Conservation (phyloP, 2,888 invertebrate genomes). For the Unio pictorum region DNA sequence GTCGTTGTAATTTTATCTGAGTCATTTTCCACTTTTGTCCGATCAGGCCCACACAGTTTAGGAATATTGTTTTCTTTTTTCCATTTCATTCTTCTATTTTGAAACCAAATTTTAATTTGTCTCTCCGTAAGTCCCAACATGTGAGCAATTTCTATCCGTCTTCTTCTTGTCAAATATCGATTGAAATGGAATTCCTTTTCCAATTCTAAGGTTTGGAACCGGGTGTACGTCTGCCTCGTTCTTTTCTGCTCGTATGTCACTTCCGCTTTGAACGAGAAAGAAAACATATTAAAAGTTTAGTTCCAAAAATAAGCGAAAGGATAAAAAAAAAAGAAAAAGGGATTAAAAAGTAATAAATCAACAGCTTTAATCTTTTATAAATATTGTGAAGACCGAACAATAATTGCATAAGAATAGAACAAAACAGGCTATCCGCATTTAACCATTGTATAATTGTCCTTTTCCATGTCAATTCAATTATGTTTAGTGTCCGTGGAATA, state of each 20-base stretch:
- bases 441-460: too few relatives aligned
- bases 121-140: constrained; percentile 96
- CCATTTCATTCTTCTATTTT: constrained; percentile 97
- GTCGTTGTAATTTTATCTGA: constrained; percentile 29
- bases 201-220: constrained; percentile 97
- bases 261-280: constrained; percentile 41
- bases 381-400: too few relatives aligned
- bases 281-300: not conserved
- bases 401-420: too few relatives aligned
- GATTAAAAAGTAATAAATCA: too few relatives aligned
- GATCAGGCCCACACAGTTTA: constrained; percentile 61
- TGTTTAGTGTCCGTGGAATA: too few relatives aligned
- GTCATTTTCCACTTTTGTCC: constrained; percentile 48
- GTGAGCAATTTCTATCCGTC: constrained; percentile 98
- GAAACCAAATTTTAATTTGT: constrained; percentile 83
- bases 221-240: constrained; percentile 96
- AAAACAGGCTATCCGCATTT: too few relatives aligned
- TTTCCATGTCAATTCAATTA: too few relatives aligned
- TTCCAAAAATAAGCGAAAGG: not conserved
- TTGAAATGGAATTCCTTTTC: constrained; percentile 99
- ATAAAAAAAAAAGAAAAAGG: not conserved
- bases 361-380: too few relatives aligned
- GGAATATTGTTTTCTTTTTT: constrained; percentile 65
- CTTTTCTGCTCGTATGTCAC: constrained; percentile 83
- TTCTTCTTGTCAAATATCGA: constrained; percentile 95